Evolutionary conservation across 2,113 vertebrate genomes (phyloP), one percentile per base, ranked within the genome.

Genomic region (Cavia aperea): DNA sequence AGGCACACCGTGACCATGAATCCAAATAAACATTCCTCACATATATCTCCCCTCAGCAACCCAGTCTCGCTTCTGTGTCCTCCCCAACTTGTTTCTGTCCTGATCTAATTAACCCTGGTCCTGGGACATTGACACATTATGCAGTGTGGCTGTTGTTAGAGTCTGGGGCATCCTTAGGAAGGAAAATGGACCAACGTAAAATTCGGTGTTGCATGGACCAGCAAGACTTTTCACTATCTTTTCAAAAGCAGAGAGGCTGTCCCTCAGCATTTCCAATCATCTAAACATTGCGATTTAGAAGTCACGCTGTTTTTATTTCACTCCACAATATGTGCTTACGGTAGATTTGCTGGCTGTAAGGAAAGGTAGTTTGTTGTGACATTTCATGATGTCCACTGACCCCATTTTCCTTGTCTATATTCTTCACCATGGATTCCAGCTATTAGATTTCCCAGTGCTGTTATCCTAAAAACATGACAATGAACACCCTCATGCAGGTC

Each of bases 1-100:
- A 43, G 12, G 54, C 2, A 4, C 56, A 18, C 51, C 0, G 0
- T 21, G 21, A 7, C 18, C 7, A 5, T 5, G 19, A 14, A 43
- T 36, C 26, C 29, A 1, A 7, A 39, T 21, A 36, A 86, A 72
- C 63, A 51, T 43, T 31, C 11, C 31, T 24, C 6, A 24, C 13
- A 16, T 14, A 8, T 23, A 33, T n/a, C 46, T 43, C 8, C 1
- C 56, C 26, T 43, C 33, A 10, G 19, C 63, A 10, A 14, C 51
- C 66, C 4, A 10, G 1, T 58, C 84, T 26, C 16, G 33, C 63
- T 54, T 72, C n/a, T 7, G 36, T 68, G 9, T 33, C 29, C 19
- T 10, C 18, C n/a, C 6, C 2, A 39, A 13, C 75, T n/a, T 2
- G 9, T 3, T 9, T 36, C 26, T 14, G 39, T 46, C 24, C 62